Conservation (phyloP, 35 echinoderm and acorn worm species). For the Heliocidaris erythrogramma region DNA sequence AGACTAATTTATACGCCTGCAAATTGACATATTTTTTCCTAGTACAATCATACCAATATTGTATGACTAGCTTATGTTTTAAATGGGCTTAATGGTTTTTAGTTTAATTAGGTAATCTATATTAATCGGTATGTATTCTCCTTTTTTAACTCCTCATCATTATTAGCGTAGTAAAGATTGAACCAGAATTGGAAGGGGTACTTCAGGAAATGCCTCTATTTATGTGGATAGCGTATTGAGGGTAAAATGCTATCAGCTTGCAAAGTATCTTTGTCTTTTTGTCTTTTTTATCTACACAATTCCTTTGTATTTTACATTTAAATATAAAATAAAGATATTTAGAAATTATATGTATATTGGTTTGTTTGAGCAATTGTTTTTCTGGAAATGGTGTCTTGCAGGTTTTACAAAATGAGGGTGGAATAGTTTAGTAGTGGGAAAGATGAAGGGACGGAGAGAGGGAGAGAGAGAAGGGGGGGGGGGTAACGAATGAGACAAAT, state of each 20-base stretch:
- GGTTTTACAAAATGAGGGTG: background rate
- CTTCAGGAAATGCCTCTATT: background rate
- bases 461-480: background rate
- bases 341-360: background rate
- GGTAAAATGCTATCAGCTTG: too few species aligned
- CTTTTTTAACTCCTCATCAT: background rate
- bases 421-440: background rate
- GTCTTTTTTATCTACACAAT: background rate
- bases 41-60: background rate
- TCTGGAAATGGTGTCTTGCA: background rate
- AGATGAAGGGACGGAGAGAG: background rate
- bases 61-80: background rate
- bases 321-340: conserved; percentile 8
- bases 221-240: background rate
- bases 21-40: too few species aligned
- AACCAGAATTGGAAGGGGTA: background rate
- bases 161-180: background rate
- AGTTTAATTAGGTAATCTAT: background rate
- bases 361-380: background rate
- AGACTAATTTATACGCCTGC: too few species aligned
- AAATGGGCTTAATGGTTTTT: background rate
- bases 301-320: background rate
- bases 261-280: background rate
- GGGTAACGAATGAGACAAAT: too few species aligned
- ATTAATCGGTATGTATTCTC: background rate